These are phyloP conservation scores for Erpobdella octoculata DNA, from an alignment of 2,888 invertebrate genomes.

Conservation along the genomic window DNA sequence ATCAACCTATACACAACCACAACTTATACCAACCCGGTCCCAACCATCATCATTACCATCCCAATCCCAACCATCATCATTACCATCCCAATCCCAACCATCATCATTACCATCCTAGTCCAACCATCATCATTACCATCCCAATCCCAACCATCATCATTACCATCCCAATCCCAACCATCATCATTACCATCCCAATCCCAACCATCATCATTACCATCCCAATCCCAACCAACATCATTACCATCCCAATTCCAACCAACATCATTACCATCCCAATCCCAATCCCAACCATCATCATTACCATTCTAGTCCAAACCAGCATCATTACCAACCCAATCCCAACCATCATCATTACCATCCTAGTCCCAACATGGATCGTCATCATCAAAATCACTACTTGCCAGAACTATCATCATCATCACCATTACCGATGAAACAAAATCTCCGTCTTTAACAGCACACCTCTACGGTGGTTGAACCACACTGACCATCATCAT, in stretches of 20 bases:
- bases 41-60: too few species aligned
- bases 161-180: too few species aligned
- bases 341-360: background rate
- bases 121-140: too few species aligned
- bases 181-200: too few species aligned
- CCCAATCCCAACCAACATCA: background rate
- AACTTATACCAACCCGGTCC: too few species aligned
- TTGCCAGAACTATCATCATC: background rate
- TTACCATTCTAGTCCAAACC: background rate
- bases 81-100: too few species aligned
- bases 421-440: background rate
- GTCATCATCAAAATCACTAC: slow-evolving; percentile 1
- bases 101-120: too few species aligned
- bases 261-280: background rate
- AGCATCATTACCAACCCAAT: too few species aligned
- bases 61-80: too few species aligned
- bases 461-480: background rate
- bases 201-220: background rate
- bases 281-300: background rate
- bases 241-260: background rate
- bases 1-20: too few species aligned
- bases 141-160: too few species aligned
- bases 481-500: slow-evolving; percentile 6
- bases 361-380: background rate
- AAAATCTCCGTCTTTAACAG: background rate